Conservation (phyloP, 1,140 invertebrate species). For the Potamilus streckersoni region DNA sequence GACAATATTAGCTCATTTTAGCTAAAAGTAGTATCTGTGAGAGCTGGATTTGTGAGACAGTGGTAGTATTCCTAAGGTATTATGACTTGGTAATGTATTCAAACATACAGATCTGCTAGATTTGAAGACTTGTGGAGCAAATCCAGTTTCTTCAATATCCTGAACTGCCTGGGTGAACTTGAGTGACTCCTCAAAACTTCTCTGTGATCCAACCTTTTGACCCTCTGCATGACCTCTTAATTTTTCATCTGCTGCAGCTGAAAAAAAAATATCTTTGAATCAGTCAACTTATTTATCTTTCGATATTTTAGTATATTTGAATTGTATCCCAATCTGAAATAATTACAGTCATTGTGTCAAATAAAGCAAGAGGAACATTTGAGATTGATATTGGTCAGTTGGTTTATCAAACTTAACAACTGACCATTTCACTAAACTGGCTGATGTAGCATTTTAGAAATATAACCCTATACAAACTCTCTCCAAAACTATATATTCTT, state of each 20-base stretch:
- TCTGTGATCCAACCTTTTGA: not conserved
- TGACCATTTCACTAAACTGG: no score
- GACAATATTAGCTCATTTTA: no score
- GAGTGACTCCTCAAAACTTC: constrained; percentile 35
- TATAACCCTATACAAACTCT: no score
- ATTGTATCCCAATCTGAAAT: not conserved
- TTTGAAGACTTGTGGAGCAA: constrained; percentile 37
- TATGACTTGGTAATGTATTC: not conserved
- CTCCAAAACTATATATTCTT: no score
- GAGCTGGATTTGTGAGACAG: no score
- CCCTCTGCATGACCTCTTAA: constrained; percentile 38
- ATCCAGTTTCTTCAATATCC: constrained; percentile 47
- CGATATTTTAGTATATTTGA: not conserved
- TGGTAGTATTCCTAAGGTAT: not conserved
- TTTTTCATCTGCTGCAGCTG: constrained; percentile 53
- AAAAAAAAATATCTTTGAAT: constrained; percentile 2
- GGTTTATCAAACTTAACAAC: no score
- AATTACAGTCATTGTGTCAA: no score
- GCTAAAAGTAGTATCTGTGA: no score
- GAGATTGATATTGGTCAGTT: no score
- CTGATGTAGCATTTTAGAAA: no score
- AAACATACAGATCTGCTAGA: constrained; percentile 35
- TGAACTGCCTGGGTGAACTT: constrained; percentile 38
- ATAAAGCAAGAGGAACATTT: no score
- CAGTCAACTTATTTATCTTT: not conserved